Percentiles rank a stretch among this genome's conserved stretches.
Conservation (phyloP, 2,113 vertebrate genomes). For the Chloebia gouldiae region DNA sequence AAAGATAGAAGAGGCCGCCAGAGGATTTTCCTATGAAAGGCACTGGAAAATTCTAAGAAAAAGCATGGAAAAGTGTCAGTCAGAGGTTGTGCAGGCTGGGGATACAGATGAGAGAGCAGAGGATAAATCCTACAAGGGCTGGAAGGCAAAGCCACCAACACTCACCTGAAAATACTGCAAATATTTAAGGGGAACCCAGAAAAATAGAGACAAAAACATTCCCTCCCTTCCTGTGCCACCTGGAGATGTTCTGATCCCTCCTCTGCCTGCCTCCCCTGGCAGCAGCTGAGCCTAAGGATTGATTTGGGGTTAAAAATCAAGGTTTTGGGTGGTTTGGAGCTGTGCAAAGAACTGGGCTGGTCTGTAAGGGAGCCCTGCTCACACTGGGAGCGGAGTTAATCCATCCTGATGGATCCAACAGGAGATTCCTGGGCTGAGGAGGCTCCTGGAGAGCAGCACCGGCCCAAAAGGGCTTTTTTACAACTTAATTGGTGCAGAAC, state of each 20-base stretch:
- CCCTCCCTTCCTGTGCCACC: neutral
- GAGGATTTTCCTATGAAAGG: neutral
- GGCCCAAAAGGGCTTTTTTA: rapidly evolving
- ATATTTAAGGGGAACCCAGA: neutral
- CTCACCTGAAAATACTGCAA: neutral
- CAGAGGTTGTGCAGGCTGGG: neutral
- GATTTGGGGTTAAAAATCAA: neutral
- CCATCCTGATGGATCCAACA: neutral
- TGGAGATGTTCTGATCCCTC: neutral
- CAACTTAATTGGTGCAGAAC: neutral
- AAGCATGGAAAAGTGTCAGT: neutral
- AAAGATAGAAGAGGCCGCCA: neutral
- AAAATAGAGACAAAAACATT: neutral
- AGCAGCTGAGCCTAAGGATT: neutral
- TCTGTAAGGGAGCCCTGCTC: neutral
- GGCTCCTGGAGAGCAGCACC: neutral
- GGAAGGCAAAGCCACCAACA: neutral
- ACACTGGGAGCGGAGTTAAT: neutral
- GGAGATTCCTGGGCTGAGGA: neutral
- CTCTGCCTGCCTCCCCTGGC: neutral
- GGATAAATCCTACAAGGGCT: neutral
- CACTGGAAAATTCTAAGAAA: neutral
- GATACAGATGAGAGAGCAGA: neutral
- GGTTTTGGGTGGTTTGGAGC: neutral
- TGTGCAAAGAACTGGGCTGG: neutral